These are phyloP conservation scores for Cosmia pyralina DNA, from an alignment of 2,888 invertebrate species.

Conservation along the genomic window DNA sequence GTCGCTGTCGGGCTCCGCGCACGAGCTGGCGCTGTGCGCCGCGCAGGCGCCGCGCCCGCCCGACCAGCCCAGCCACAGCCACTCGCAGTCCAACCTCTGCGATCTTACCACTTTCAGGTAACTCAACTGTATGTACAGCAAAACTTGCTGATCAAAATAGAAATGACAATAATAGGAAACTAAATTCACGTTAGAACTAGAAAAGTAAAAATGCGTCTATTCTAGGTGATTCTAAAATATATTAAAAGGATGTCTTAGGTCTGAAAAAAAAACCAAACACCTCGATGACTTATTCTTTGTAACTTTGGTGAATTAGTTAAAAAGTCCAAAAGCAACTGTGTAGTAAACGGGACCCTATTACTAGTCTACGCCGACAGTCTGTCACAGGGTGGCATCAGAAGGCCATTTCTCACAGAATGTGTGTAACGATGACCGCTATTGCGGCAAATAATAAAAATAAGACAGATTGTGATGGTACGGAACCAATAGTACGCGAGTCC, in stretches of 20 bases:
- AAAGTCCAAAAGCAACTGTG: not conserved
- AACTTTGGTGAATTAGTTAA: not conserved
- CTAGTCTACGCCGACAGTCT: not conserved
- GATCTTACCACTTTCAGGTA: constrained; percentile 94
- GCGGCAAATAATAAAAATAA: not conserved
- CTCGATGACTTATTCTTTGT: not conserved
- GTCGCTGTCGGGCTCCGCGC: constrained; percentile 95
- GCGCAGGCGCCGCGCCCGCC: constrained; percentile 88
- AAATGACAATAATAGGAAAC: not conserved
- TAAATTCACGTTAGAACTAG: not conserved
- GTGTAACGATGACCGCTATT: not conserved
- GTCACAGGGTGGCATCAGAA: not conserved
- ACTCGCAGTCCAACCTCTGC: constrained; percentile 94
- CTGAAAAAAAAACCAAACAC: not conserved
- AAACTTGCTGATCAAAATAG: constrained; percentile 8
- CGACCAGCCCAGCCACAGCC: constrained; percentile 96
- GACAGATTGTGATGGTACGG: not conserved
- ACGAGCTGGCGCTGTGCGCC: constrained; percentile 94
- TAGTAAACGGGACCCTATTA: not conserved
- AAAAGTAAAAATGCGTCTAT: not conserved
- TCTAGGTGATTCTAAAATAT: not conserved
- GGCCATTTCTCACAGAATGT: not conserved
- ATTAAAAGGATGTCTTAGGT: not conserved
- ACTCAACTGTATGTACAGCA: constrained; percentile 16
- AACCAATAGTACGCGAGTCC: not conserved